phyloP scores from a whole-genome alignment of 2,888 invertebrate genomes.

The Mellilla xanthometata region DNA sequence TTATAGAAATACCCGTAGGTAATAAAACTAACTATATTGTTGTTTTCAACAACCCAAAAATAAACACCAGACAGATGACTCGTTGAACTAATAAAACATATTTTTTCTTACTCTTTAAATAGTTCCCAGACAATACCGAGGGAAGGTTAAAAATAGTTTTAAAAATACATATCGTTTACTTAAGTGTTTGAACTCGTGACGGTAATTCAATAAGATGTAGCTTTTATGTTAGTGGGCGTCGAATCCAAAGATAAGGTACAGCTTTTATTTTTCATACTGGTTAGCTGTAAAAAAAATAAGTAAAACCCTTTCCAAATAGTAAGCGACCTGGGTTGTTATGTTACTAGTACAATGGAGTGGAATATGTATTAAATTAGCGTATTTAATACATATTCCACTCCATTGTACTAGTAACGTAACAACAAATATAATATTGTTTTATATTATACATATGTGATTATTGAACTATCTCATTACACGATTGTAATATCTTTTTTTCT shows the following conservation, averaged over 20 bases:
- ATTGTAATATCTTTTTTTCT: too few relatives aligned
- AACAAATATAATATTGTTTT: too few relatives aligned
- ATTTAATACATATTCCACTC: too few relatives aligned
- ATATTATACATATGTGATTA: too few relatives aligned
- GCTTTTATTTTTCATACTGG: slow-evolving; percentile 74
- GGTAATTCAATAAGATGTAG: slow-evolving; percentile 69
- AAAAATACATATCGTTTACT: slow-evolving; percentile 76
- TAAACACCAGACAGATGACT: slow-evolving; percentile 14
- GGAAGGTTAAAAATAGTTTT: slow-evolving; percentile 48
- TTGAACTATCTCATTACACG: too few relatives aligned
- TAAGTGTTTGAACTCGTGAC: slow-evolving; percentile 61
- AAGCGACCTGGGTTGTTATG: too few relatives aligned
- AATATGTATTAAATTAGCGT: too few relatives aligned
- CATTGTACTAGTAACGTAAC: too few relatives aligned
- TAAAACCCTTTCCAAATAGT: neutral
- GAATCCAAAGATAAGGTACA: slow-evolving; percentile 69
- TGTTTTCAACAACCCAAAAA: too few relatives aligned
- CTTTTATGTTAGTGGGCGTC: slow-evolving; percentile 35
- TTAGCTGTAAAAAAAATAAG: slow-evolving; percentile 31
- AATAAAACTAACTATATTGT: too few relatives aligned
- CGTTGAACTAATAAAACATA: neutral
- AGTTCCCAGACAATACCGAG: slow-evolving; percentile 42
- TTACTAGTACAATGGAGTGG: too few relatives aligned
- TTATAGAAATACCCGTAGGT: too few relatives aligned
- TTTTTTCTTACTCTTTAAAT: slow-evolving; percentile 26